Evolutionary conservation across 2,797 vertebrate species (phyloP).

Genomic region (Denticeps clupeoides): DNA sequence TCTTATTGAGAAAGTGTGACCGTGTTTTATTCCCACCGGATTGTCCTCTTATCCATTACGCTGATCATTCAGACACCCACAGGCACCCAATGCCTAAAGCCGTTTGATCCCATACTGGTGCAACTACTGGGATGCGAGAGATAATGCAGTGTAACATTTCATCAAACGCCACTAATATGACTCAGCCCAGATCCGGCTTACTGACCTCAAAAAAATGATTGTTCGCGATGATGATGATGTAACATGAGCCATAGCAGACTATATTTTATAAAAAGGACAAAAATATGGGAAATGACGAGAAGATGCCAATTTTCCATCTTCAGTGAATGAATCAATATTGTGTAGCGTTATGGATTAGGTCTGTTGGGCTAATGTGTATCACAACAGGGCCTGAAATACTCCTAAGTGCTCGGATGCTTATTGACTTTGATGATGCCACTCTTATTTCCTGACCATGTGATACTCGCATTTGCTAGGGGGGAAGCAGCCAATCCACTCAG

Average conservation of each 20-base stretch:
- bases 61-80: not conserved
- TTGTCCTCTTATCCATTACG: too few species aligned
- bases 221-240: not conserved
- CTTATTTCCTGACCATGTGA: slow-evolving; percentile 29
- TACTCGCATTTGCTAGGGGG: too few species aligned
- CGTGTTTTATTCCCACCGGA: too few species aligned
- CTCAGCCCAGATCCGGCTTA: slow-evolving; percentile 1
- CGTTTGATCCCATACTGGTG: too few species aligned
- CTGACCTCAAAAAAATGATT: not conserved
- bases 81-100: not conserved
- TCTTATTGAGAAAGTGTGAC: too few species aligned
- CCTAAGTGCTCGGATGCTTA: slow-evolving; percentile 30
- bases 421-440: slow-evolving; percentile 23
- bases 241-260: not conserved
- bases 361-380: slow-evolving; percentile 33
- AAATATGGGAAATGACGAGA: too few species aligned
- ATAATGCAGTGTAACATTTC: not conserved
- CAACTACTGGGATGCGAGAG: not conserved
- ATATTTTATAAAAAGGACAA: not conserved
- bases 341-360: slow-evolving; percentile 38
- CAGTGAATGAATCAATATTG: slow-evolving; percentile 43
- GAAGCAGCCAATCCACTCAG: too few species aligned
- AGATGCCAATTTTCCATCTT: slow-evolving; percentile 13
- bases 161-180: slow-evolving; percentile 2
- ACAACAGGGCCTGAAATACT: slow-evolving; percentile 28